Conservation (phyloP, 92 coral and sea anemone genomes). For the Paragorgia papillata region DNA sequence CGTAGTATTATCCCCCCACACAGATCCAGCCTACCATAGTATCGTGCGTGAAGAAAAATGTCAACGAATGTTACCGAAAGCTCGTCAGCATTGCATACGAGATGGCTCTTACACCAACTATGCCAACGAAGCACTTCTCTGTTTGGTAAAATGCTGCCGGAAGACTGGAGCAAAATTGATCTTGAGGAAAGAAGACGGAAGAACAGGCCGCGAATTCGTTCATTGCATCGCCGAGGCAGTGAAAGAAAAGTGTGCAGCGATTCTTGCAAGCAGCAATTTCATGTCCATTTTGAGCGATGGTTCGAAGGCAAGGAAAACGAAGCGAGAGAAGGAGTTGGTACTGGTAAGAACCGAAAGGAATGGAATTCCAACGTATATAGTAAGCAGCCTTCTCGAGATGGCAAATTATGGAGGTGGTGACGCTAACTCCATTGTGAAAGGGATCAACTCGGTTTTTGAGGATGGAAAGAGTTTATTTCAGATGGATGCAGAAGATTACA, state of each 20-base stretch:
- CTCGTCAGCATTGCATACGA: conserved; percentile 5
- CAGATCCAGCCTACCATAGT: background rate
- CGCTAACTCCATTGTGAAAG: conserved; percentile 3
- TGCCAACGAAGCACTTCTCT: background rate
- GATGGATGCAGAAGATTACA: background rate
- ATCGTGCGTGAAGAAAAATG: conserved; percentile 11
- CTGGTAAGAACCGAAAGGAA: conserved; percentile 6
- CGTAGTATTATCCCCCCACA: background rate
- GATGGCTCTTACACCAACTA: background rate
- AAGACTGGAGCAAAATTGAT: conserved; percentile 8
- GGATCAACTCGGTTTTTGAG: conserved; percentile 3
- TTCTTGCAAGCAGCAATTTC: background rate
- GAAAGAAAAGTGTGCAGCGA: background rate
- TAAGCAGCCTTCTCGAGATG: conserved; percentile 6
- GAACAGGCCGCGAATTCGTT: background rate
- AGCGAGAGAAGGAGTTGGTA: conserved; percentile 13
- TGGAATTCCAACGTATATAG: conserved; percentile 5
- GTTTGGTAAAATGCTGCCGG: background rate
- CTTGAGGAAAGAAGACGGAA: background rate
- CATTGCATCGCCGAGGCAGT: conserved; percentile 10
- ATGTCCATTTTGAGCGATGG: background rate
- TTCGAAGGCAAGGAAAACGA: background rate
- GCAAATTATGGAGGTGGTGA: conserved; percentile 5
- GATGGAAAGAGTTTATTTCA: background rate
- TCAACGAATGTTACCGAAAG: background rate